These are phyloP conservation scores for Eonycteris spelaea DNA, from an alignment of 2,113 vertebrate genomes.

Conservation along the genomic window DNA sequence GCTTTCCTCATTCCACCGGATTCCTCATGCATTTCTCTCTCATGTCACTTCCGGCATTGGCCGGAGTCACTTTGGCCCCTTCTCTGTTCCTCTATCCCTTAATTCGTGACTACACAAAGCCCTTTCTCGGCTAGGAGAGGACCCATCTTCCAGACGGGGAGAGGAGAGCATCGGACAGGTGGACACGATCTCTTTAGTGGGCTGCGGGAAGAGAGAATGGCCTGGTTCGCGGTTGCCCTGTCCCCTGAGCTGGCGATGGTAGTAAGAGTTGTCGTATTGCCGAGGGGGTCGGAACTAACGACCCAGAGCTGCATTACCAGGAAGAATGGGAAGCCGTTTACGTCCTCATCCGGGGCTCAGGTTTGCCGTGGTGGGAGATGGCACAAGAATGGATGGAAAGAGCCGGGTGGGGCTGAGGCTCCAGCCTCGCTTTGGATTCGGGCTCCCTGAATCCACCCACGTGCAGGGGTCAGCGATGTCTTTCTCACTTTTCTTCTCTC, in stretches of 20 bases:
- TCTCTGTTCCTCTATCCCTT: neutral
- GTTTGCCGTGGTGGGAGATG: neutral
- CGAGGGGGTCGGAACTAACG: accelerated
- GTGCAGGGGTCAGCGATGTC: neutral
- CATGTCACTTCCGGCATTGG: neutral
- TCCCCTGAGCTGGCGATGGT: neutral
- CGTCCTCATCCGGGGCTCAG: accelerated
- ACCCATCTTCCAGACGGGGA: no score
- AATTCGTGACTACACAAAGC: accelerated
- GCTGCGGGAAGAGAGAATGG: neutral
- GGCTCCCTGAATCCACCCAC: accelerated
- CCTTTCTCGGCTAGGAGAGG: neutral
- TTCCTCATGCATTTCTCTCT: neutral
- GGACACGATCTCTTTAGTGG: accelerated
- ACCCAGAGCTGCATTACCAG: accelerated
- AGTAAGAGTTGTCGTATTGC: neutral
- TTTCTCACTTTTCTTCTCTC: neutral
- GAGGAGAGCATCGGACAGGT: neutral
- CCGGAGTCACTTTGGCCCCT: neutral
- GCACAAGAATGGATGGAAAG: accelerated
- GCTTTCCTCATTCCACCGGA: accelerated
- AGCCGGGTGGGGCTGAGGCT: neutral
- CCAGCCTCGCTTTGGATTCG: neutral
- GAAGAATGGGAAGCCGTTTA: neutral
- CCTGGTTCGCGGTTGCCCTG: accelerated